phyloP scores from a whole-genome alignment of 2,113 vertebrate genomes.

The Condylura cristata region DNA sequence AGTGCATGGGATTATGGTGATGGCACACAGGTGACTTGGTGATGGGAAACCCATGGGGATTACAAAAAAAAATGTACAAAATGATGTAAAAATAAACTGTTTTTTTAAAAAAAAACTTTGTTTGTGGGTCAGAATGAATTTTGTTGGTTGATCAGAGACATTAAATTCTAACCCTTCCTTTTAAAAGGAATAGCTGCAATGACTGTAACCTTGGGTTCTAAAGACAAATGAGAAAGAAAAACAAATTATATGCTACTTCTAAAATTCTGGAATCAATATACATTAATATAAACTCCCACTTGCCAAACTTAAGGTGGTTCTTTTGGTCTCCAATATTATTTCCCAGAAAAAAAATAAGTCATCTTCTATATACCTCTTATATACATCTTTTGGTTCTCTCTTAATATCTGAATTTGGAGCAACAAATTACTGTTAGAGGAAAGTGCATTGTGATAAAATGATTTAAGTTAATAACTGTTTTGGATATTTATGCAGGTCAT shows the following conservation, averaged over 20 bases:
- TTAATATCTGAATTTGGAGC: slow-evolving; percentile 32
- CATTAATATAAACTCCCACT: neutral
- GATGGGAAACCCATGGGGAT: too few relatives aligned
- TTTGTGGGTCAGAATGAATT: neutral
- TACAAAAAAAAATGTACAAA: too few relatives aligned
- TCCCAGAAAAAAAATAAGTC: slow-evolving; percentile 33
- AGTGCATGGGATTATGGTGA: too few relatives aligned
- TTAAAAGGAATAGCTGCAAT: neutral
- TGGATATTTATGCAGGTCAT: neutral
- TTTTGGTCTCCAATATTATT: slow-evolving; percentile 40
- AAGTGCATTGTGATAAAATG: neutral
- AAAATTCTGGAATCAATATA: slow-evolving; percentile 37
- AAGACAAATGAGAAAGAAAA: slow-evolving; percentile 32
- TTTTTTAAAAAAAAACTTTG: neutral
- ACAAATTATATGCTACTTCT: neutral
- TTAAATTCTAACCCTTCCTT: slow-evolving; percentile 51
- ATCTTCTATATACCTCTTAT: neutral
- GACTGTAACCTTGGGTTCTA: neutral
- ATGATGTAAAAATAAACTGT: too few relatives aligned
- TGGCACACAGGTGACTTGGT: too few relatives aligned
- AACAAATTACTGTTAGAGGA: neutral
- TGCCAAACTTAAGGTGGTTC: neutral
- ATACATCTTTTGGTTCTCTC: neutral
- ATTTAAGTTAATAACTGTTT: neutral
- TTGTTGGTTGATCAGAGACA: neutral